Evolutionary conservation across 2,888 invertebrate species (phyloP), one percentile per base, ranked within the genome.

Genomic region (Brachyptera putata): DNA sequence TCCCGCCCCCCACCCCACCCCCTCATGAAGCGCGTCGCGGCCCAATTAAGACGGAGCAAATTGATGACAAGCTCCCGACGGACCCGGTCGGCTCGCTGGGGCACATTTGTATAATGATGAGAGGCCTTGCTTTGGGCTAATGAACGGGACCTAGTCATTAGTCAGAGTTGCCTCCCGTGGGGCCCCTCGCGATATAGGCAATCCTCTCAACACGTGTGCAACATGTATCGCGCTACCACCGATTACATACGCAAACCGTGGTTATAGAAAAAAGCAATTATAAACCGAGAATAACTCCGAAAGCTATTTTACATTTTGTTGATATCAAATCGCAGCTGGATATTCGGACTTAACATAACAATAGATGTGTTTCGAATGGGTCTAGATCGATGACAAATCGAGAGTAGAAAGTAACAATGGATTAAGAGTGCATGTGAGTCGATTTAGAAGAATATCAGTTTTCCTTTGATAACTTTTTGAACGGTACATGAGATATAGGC

Each of bases 111-210:
- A 26, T 43, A 18, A 34, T 39, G 43, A 59, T 55, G 30, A 53
- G 18, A 21, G 46, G 21, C 22, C 24, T 24, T n/a, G n/a, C 30
- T 30, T 11, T 49, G 48, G 43, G 41, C 59, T 59, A 59, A 59
- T 59, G 59, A 59, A 59, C 37, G 59, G 24, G 5, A 14, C 18
- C 2, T 41, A 46, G 59, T 59, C 59, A 59, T 59, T 59, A 59
- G 59, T 59, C 59, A 59, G 55, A 59, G 55, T 22, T 21, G 16
- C 16, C 16, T 22, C 13, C 14, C 39, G 16, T 30, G 21, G 25
- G 13, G 21, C n/a, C 25, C 26, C 50, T 26, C 9, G 14, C 50
- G 4, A 50, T 3, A 7, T 26, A 9, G 14, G 39, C 24, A 41
- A 14, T 22, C 39, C 7, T n/a, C 57, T 13, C 24, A 16, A 59